phyloP scores from a whole-genome alignment of 2,888 invertebrate genomes.

The Drosophila borealis region DNA sequence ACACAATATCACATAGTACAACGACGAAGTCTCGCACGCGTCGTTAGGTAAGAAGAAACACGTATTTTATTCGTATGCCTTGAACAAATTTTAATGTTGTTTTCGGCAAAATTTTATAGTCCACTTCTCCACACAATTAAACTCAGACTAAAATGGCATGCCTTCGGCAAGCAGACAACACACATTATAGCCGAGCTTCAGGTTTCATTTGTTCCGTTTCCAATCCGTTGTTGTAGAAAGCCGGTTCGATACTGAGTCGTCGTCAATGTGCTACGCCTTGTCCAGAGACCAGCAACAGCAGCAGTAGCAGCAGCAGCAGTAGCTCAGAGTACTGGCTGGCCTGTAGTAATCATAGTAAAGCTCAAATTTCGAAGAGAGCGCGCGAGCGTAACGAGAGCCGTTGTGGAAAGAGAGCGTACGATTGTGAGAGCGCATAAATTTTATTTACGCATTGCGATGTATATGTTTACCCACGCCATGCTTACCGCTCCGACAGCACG shows the following conservation, averaged over 20 bases:
- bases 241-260: slow-evolving; percentile 84
- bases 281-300: slow-evolving; percentile 54
- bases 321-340: slow-evolving; percentile 41
- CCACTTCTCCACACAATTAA: slow-evolving; percentile 42
- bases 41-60: slow-evolving; percentile 29
- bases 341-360: slow-evolving; percentile 76
- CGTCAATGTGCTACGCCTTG: slow-evolving; percentile 73
- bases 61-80: slow-evolving; percentile 44
- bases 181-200: slow-evolving; percentile 53
- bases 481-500: slow-evolving; percentile 35
- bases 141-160: slow-evolving; percentile 41
- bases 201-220: slow-evolving; percentile 66
- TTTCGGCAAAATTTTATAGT: slow-evolving; percentile 47
- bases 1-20: slow-evolving; percentile 13
- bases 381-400: slow-evolving; percentile 36
- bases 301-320: slow-evolving; percentile 41
- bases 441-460: slow-evolving; percentile 70
- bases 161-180: slow-evolving; percentile 52
- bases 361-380: slow-evolving; percentile 56
- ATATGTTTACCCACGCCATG: slow-evolving; percentile 46
- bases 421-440: slow-evolving; percentile 30
- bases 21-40: slow-evolving; percentile 18
- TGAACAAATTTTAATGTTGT: slow-evolving; percentile 58
- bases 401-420: slow-evolving; percentile 4
- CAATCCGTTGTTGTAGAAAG: slow-evolving; percentile 84